Evolutionary conservation across 2,797 vertebrate species (phyloP), one percentile per base, ranked within the genome.

Genomic region (Cynodonichthys magdalenae): DNA sequence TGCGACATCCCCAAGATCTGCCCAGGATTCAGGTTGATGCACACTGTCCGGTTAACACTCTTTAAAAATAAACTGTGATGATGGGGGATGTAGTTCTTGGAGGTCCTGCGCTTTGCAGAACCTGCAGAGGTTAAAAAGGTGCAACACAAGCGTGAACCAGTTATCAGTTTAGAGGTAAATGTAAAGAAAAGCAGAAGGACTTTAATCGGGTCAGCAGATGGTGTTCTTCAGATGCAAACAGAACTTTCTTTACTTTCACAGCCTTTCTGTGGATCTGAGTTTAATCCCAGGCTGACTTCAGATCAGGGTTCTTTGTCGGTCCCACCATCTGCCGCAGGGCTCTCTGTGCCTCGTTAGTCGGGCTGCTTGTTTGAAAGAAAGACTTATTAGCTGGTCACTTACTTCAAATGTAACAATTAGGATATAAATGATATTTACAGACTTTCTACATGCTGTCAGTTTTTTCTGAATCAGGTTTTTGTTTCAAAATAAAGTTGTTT

Each of bases 21-120:
- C 80, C 92, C 94, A 0, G 96, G 90, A 46, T 97, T 95, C 94
- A 98, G 97, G 98, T 99, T 92, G 81, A 1, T 46, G 17, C n/a
- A 46, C 17, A 15, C 1, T 46, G 15, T 46, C 44, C n/a, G 3
- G n/a, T 46, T 18, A 46, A 9, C 44, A 9, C 2, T 36, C 8
- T 9, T 36, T 36, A 36, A 36, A 1, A 2, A 9, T n/a, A 10
- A 8, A 9, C 9, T 7, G 34, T 0, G 34, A 11, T 2, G 34
- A 36, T 8, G 4, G 31, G 31, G 9, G 31, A 34, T 9, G 34
- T 9, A 36, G 34, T 2, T 36, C 34, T 31, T 31, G 29, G 24
- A 24, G 24, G 24, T 3, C 24, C 24, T 24, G 24, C 31, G 0
- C 31, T 34, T 34, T 34, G 36, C 36, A 39, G 36, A 39, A 39